A percentile compares a stretch with the other conserved stretches of the same genome.
Evolutionary conservation across 1,140 invertebrate genomes (phyloP).

Genomic region (Brachystomella parvula): DNA sequence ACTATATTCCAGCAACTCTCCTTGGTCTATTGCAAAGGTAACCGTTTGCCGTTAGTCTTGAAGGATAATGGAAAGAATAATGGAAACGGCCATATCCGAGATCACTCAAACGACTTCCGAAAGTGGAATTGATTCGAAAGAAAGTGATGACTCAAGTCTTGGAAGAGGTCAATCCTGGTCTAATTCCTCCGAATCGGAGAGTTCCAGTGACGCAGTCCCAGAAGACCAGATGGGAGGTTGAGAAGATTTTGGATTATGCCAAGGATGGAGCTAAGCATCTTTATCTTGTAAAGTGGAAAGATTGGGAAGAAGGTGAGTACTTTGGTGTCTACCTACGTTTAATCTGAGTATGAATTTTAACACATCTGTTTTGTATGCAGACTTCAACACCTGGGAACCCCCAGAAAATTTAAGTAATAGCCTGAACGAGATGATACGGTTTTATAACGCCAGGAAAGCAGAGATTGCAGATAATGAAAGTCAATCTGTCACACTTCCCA

Average conservation of each 20-base stretch:
- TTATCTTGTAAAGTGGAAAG: constrained; percentile 36
- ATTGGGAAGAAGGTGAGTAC: constrained; percentile 17
- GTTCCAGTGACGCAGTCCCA: constrained; percentile 15
- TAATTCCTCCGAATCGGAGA: neutral
- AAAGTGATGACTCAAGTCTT: neutral
- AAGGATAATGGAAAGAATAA: too few species aligned
- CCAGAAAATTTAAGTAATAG: constrained; percentile 26
- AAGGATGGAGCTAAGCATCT: constrained; percentile 17
- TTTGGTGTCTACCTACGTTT: neutral
- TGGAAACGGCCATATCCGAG: too few species aligned
- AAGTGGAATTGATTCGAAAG: neutral
- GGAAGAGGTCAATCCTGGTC: neutral
- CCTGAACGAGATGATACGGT: constrained; percentile 14
- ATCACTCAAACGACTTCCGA: too few species aligned
- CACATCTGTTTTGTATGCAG: neutral
- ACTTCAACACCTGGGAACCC: constrained; percentile 35
- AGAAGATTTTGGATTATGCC: constrained; percentile 38
- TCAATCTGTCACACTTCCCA: constrained; percentile 13
- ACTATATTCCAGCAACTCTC: too few species aligned
- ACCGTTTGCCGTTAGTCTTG: too few species aligned
- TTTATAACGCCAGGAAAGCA: constrained; percentile 22
- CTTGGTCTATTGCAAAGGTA: too few species aligned
- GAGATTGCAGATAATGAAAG: constrained; percentile 39
- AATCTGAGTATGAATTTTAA: neutral
- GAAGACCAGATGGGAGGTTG: constrained; percentile 42